Conservation (phyloP, 2,888 invertebrate genomes). For the Eubasilissa splendida region DNA sequence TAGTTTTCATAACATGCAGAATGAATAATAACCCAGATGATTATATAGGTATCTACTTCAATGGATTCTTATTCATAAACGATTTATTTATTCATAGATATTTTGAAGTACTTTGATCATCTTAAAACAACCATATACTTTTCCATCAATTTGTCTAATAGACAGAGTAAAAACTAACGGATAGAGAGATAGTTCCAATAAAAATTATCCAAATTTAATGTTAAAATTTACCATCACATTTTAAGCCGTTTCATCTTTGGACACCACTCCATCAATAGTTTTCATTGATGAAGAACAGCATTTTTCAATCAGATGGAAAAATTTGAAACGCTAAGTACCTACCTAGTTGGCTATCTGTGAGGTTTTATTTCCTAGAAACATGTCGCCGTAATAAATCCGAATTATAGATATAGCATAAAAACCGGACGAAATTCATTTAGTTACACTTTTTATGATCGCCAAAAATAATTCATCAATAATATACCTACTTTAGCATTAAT, state of each 20-base stretch:
- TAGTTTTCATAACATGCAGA: slow-evolving; percentile 41
- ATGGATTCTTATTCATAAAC: slow-evolving; percentile 7
- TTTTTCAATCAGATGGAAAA: slow-evolving; percentile 33
- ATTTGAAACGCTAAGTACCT: slow-evolving; percentile 30
- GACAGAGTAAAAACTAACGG: too few species aligned
- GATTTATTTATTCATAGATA: slow-evolving; percentile 15
- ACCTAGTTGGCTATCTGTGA: slow-evolving; percentile 29
- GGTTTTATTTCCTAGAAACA: slow-evolving; percentile 35
- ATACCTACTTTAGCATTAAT: neutral
- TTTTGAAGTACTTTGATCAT: slow-evolving; percentile 4
- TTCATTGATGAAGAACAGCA: slow-evolving; percentile 28
- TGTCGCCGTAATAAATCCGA: slow-evolving; percentile 48
- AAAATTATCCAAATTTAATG: too few species aligned
- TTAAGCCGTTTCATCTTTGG: too few species aligned
- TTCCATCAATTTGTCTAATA: too few species aligned
- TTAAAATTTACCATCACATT: too few species aligned
- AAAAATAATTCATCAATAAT: slow-evolving; percentile 35
- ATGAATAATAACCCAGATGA: slow-evolving; percentile 35
- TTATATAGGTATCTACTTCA: neutral
- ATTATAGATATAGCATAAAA: slow-evolving; percentile 48
- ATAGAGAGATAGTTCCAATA: too few species aligned
- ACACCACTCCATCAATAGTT: neutral
- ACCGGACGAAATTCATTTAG: slow-evolving; percentile 34
- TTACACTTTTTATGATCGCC: slow-evolving; percentile 34
- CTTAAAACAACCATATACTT: neutral